A percentile compares a stretch with the other conserved stretches of the same genome.
Evolutionary conservation across 2,888 invertebrate genomes (phyloP).

Genomic region (Hirtodrosophila cameraria): DNA sequence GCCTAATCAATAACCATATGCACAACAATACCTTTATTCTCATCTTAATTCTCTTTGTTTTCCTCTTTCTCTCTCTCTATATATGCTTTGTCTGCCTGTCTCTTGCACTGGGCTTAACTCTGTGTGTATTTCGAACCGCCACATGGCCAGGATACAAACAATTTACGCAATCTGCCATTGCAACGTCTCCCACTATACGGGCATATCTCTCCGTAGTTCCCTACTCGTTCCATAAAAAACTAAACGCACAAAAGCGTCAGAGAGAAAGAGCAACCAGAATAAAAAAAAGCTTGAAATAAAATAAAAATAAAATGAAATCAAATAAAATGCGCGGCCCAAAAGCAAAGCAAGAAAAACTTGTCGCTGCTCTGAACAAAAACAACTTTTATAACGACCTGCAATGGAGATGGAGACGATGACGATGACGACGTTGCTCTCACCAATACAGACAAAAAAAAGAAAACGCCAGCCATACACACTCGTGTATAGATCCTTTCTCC

Average conservation of each 20-base stretch:
- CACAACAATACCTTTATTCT: constrained; percentile 34
- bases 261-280: constrained; percentile 18
- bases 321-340: constrained; percentile 68
- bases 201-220: constrained; percentile 1
- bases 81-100: constrained; percentile 3
- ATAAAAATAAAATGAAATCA: constrained; percentile 65
- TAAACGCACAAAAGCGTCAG: constrained; percentile 40
- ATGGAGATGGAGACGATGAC: constrained; percentile 9
- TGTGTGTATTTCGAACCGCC: constrained; percentile 34
- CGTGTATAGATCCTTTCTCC: constrained; percentile 23
- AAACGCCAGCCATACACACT: constrained; percentile 9
- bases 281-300: constrained; percentile 52
- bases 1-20: constrained; percentile 48
- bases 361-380: constrained; percentile 34
- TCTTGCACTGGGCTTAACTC: constrained; percentile 26
- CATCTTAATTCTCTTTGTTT: neutral
- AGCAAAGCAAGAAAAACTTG: constrained; percentile 61
- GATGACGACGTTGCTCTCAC: constrained; percentile 52
- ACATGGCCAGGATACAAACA: constrained; percentile 71
- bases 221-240: constrained; percentile 20
- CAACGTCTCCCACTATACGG: constrained; percentile 34
- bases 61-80: neutral
- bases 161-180: constrained; percentile 73
- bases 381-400: constrained; percentile 14
- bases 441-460: constrained; percentile 28